Evolutionary conservation across 2,888 invertebrate species (phyloP), one percentile per base, ranked within the genome.

Genomic region (Tachina lurida): DNA sequence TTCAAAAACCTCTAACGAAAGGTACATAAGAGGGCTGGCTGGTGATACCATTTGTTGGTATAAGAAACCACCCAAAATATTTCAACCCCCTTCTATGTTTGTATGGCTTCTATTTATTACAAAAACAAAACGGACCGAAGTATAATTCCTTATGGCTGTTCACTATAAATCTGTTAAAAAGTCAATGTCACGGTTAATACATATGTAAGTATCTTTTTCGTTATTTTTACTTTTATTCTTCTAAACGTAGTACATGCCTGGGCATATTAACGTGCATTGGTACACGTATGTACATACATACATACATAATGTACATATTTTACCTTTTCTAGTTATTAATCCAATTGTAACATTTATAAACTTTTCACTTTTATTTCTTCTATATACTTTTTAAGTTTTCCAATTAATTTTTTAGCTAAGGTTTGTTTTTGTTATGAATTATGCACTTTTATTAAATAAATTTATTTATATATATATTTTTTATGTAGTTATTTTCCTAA

Each of bases 11-110:
- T 60, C 76, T 10, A 75, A 62, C 13, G 17, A 60, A 71, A 70
- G 63, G 49, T 17, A 87, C 86, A 87, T 84, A 84, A 22, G 87
- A 75, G 39, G 10, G 73, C 73, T 68, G 60, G 45, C 41, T 70
- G 54, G 17, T 82, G 74, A 63, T 76, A 75, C 73, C 77, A 80
- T 84, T 77, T 60, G 60, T 70, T 81, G 71, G 62, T 76, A 39
- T 65, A 54, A 52, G 31, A 60, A 54, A 75, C 84, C 75, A 75
- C 68, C 54, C 70, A 70, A 77, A 45, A 39, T 52, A 13, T 75
- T 7, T 58, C 52, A 52, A 49, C 49, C 52, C 22, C 56, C 17
- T 63, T 54, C 43, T 39, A 12, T 54, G 17, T 63, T 84, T 76
- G 43, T 81, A 76, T 76, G 80, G 84, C 71, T 81, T 76, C 76